Base-by-base conservation (phyloP, 2,113 vertebrate species). In the Gila orcuttii region DNA sequence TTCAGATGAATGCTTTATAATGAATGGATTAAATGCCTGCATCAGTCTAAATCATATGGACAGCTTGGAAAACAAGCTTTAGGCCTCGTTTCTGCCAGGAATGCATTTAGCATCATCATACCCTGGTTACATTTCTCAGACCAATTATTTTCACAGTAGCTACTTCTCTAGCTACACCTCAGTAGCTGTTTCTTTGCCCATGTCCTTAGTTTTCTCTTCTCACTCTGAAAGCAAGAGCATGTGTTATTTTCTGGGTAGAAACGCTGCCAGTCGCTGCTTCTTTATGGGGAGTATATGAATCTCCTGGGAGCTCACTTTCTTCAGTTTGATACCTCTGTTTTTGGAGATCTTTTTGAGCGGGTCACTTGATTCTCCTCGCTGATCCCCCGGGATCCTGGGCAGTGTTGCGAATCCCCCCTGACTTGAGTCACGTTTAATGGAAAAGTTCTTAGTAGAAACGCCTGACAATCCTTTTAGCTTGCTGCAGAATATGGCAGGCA, bases 381-480 rank as follows among this genome's bases (percentile, higher is more conserved):
- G 90, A 74, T 98, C 96, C 25, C 93, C 94, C 4, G 95, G 96
- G 78, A 92, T 94, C 81, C 94, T 95, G 86, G 96, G 91, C 0
- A 92, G 88, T 64, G 92, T 50, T 0, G 95, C 95, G 0, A 96
- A 98, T 88, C 96, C 93, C 92, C 96, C 96, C 92, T 96, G 96
- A 89, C 94, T 94, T 86, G 95, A 91, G 86, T 99, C 97, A 82
- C 96, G 97, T 92, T 98, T 99, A 93, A 99, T 98, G 91, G 98
- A 99, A 94, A 99, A 98, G 96, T 99, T 99, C 94, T 99, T 99
- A 86, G 98, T 99, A 90, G 98, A 99, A 74, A 99, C 97, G 0
- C 98, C 98, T 0, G 97, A 99, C 50, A 99, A 96, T 84, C 97
- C 96, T 93, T 99, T 99, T 75, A 99, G 96, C 93, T 99, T 99